Evolutionary conservation across 2,888 invertebrate genomes (phyloP).

Genomic region (Acleris laterana): DNA sequence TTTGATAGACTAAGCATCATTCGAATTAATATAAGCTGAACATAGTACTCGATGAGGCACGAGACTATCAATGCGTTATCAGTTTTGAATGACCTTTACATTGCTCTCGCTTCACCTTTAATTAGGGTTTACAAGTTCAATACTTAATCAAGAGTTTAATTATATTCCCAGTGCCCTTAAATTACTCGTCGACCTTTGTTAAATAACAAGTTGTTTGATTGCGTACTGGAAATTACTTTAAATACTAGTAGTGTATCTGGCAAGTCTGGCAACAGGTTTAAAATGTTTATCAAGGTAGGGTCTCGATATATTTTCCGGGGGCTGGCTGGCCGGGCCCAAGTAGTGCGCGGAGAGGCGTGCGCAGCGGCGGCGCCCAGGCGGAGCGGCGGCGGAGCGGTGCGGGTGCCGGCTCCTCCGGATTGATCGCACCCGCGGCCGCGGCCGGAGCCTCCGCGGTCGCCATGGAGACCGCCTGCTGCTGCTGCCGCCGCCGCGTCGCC

Average conservation of each 20-base stretch:
- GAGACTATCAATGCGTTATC: constrained; percentile 8
- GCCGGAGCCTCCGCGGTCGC: constrained; percentile 66
- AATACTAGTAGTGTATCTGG: not conserved
- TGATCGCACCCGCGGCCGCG: constrained; percentile 66
- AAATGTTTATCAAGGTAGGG: constrained; percentile 4
- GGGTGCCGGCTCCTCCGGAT: constrained; percentile 67
- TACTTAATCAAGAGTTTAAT: not conserved
- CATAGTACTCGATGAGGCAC: not conserved
- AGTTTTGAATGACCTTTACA: constrained; percentile 5
- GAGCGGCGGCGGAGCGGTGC: constrained; percentile 45
- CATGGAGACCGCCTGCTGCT: constrained; percentile 75
- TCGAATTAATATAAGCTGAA: not conserved
- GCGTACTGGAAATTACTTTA: not conserved
- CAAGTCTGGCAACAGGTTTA: constrained; percentile 5
- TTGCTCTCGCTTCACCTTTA: no score
- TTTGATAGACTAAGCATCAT: not conserved
- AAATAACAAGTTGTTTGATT: not conserved
- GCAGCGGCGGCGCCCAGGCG: constrained; percentile 46
- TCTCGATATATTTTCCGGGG: constrained; percentile 37
- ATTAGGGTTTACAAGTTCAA: no score
- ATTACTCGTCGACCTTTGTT: not conserved
- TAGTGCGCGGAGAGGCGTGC: constrained; percentile 47
- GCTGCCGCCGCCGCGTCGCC: constrained; percentile 65
- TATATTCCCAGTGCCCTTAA: not conserved
- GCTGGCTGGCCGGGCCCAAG: constrained; percentile 25